Conservation (phyloP, 2,113 vertebrate species). For the Clarias macrocephalus region DNA sequence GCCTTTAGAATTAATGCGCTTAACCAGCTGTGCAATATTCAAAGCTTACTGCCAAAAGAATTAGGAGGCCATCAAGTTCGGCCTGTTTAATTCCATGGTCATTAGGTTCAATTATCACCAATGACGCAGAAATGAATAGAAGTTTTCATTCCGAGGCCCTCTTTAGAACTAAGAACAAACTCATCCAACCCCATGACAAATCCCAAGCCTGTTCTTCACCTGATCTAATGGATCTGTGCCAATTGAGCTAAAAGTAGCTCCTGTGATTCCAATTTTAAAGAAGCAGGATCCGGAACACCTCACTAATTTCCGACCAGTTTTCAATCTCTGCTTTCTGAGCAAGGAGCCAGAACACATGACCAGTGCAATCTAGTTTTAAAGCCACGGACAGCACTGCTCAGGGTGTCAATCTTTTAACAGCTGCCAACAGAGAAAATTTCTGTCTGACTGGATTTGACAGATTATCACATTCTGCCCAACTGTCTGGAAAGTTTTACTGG, state of each 20-base stretch:
- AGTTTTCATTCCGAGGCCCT: background rate
- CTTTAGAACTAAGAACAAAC: slow-evolving; percentile 13
- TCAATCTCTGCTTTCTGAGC: slow-evolving; percentile 3
- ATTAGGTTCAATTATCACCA: slow-evolving; percentile 62
- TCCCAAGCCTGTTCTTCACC: background rate
- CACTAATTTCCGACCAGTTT: background rate
- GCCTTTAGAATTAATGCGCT: slow-evolving; percentile 24
- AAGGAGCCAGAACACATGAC: background rate
- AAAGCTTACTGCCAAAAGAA: slow-evolving; percentile 23
- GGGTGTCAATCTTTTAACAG: slow-evolving; percentile 5
- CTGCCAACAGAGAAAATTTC: background rate
- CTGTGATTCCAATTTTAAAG: slow-evolving; percentile 7
- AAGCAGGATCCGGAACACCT: background rate
- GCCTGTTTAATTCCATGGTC: slow-evolving; percentile 62
- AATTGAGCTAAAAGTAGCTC: background rate
- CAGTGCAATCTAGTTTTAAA: background rate
- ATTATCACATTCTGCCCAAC: background rate
- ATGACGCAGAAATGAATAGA: slow-evolving; percentile 46
- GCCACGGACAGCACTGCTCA: background rate
- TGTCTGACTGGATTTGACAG: background rate
- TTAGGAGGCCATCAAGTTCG: slow-evolving; percentile 13
- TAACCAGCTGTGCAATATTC: slow-evolving; percentile 41
- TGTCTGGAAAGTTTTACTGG: background rate
- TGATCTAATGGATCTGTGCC: background rate
- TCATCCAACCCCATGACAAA: background rate